Conservation (phyloP, 1,140 invertebrate genomes). For the Ostrea edulis region DNA sequence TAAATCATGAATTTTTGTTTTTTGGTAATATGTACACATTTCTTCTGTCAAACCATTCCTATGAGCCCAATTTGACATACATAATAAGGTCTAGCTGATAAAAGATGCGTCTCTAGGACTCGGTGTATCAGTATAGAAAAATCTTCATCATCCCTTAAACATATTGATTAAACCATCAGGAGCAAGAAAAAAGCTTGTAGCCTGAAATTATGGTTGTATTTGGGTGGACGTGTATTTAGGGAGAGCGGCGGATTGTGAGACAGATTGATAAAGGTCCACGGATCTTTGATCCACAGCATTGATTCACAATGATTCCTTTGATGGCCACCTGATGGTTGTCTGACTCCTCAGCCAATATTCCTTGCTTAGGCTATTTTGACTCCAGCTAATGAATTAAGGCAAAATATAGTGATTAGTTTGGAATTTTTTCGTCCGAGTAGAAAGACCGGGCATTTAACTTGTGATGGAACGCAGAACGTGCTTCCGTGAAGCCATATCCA, state of each 20-base stretch:
- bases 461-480: not conserved
- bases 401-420: not conserved
- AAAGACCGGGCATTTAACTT: not conserved
- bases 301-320: not conserved
- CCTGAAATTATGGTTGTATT: constrained; percentile 21
- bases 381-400: constrained; percentile 22
- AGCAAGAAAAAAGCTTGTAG: not conserved
- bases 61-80: not conserved
- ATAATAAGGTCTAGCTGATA: not conserved
- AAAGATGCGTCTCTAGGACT: not conserved
- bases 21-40: too few species aligned
- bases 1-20: too few species aligned
- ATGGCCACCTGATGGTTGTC: not conserved
- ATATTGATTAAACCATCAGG: constrained; percentile 6
- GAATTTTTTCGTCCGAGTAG: not conserved
- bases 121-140: not conserved
- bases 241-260: not conserved
- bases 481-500: not conserved
- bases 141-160: not conserved
- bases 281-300: not conserved
- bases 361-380: not conserved
- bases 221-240: not conserved
- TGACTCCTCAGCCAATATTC: not conserved
- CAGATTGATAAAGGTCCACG: not conserved
- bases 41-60: too few species aligned